phyloP scores from a whole-genome alignment of 1,140 invertebrate genomes.

The Linepithema humile region DNA sequence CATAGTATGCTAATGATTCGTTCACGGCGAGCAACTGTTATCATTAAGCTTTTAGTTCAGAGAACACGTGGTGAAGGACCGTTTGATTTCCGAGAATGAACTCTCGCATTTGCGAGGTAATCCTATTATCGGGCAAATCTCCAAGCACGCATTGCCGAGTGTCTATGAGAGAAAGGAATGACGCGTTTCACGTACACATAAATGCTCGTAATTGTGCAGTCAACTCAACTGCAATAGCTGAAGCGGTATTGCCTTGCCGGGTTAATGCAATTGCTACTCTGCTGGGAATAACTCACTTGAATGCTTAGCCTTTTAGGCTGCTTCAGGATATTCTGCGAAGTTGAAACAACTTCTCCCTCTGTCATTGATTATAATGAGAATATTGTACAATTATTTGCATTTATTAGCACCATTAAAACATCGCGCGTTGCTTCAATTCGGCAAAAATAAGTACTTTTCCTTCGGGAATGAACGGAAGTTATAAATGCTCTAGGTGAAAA shows the following conservation, averaged over 20 bases:
- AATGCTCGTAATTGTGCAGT: not conserved
- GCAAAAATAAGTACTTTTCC: not conserved
- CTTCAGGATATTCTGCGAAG: not conserved
- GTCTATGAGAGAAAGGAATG: not conserved
- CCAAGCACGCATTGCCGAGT: not conserved
- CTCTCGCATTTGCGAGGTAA: slow-evolving; percentile 51
- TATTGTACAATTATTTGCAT: not conserved
- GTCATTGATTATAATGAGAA: not conserved
- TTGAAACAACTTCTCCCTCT: not conserved
- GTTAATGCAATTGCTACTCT: slow-evolving; percentile 1
- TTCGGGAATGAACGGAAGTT: not conserved
- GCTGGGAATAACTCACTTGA: not conserved
- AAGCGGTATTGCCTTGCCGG: not conserved
- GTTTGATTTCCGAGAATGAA: slow-evolving; percentile 54
- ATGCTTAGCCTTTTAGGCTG: not conserved
- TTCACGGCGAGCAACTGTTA: slow-evolving; percentile 6
- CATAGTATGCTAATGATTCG: not conserved
- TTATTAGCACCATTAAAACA: not conserved
- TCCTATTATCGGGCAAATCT: slow-evolving; percentile 44
- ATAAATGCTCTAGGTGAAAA: not conserved
- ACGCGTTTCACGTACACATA: not conserved
- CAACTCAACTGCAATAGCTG: not conserved
- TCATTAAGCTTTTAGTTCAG: not conserved
- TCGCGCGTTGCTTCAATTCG: not conserved
- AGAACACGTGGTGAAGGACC: not conserved